Evolutionary conservation across 2,888 invertebrate genomes (phyloP), one percentile per base, ranked within the genome.

Genomic region (Odontomyia ornata): DNA sequence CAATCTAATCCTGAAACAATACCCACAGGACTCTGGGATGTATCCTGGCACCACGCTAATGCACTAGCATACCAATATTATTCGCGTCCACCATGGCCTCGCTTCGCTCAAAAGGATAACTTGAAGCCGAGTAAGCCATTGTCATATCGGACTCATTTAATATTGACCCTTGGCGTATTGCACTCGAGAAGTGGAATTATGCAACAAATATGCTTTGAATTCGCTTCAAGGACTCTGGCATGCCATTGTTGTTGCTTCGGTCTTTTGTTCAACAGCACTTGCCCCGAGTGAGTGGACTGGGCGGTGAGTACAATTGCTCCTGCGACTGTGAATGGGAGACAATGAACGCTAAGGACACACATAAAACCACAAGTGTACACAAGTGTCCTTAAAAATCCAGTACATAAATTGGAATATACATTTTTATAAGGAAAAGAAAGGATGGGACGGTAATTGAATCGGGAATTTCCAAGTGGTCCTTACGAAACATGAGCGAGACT

Each of bases 111-210:
- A 30, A 43, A 46, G 36, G 46, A 69, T n/a, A 69, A 23, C 64
- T 25, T 25, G 46, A 25, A 23, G 30, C 13, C 15, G 27, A 47
- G 47, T 69, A 69, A 47, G 27, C 69, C 69, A 69, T 69, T 69
- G 69, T 47, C 69, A 47, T 69, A 47, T 18, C 47, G 47, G 21
- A 69, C 69, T 69, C 69, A 69, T 69, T 69, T 69, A 69, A 69
- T 47, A 69, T 69, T 69, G 69, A 69, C 69, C 69, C 69, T 46
- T 69, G 27, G 69, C 21, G 69, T 69, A 69, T 69, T 69, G 69
- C 69, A 69, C 27, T 47, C 69, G 46, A 69, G 46, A 46, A 69
- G 47, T 69, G 46, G 69, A 69, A 47, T 47, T 69, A 69, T 69
- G 69, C 69, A 69, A 69, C 46, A 69, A 69, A 69, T 69, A 69